phyloP scores from a whole-genome alignment of 2,797 vertebrate genomes.

The Synaphobranchus kaupii region DNA sequence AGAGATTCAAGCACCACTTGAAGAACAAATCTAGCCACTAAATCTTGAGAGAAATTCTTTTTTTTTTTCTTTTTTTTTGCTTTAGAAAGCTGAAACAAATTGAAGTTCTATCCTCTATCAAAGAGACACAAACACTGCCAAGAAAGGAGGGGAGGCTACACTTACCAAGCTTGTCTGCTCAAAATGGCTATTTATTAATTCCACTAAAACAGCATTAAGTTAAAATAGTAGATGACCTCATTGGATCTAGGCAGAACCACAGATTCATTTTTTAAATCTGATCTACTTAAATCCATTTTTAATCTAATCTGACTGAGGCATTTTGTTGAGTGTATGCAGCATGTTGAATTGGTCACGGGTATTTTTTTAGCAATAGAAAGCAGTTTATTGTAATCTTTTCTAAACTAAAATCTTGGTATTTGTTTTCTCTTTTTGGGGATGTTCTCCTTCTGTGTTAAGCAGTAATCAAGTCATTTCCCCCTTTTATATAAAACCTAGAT shows the following conservation, averaged over 20 bases:
- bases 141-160: neutral
- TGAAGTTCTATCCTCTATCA: neutral
- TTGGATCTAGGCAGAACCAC: neutral
- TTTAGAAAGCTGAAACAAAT: neutral
- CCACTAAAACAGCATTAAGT: neutral
- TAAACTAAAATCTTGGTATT: neutral
- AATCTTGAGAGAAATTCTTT: neutral
- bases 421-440: neutral
- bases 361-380: too few species aligned
- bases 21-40: neutral
- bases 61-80: neutral
- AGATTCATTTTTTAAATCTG: neutral
- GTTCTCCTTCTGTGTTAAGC: neutral
- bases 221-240: neutral
- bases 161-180: too few species aligned
- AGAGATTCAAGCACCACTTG: neutral
- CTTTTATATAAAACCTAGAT: neutral
- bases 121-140: neutral
- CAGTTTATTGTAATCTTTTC: neutral
- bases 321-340: neutral
- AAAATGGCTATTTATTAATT: neutral
- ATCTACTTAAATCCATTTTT: neutral
- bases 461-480: neutral
- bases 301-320: neutral
- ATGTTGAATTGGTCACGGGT: too few species aligned